Percentiles rank a stretch among this genome's conserved stretches.
phyloP scores from a whole-genome alignment of 2,888 invertebrate genomes.

The Latrodectus elegans region DNA sequence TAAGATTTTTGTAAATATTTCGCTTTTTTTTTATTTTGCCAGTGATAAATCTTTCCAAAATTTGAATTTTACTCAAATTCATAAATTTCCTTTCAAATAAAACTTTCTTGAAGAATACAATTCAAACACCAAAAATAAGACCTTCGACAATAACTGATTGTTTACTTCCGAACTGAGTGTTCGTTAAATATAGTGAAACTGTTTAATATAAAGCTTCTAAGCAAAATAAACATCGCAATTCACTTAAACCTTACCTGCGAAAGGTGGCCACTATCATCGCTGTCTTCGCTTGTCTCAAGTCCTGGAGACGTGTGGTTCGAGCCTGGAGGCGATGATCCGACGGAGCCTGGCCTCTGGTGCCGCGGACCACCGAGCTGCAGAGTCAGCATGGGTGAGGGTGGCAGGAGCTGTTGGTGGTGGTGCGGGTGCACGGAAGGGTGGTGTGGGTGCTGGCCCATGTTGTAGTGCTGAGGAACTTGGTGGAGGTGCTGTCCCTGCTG shows the following conservation, averaged over 20 bases:
- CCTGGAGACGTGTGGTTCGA: slow-evolving; percentile 77
- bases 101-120: no score
- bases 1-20: no score
- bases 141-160: no score
- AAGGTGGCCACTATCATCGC: slow-evolving; percentile 81
- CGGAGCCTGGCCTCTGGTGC: slow-evolving; percentile 50
- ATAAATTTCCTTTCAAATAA: no score
- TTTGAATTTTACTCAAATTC: no score
- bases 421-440: slow-evolving; percentile 36
- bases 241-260: slow-evolving; percentile 72
- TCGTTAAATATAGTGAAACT: no score
- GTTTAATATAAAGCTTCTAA: no score
- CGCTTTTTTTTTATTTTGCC: no score
- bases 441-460: slow-evolving; percentile 31
- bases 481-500: slow-evolving; percentile 32
- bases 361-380: slow-evolving; percentile 25
- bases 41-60: no score
- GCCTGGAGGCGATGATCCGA: slow-evolving; percentile 71
- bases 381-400: slow-evolving; percentile 40
- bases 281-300: slow-evolving; percentile 87
- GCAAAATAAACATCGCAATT: no score
- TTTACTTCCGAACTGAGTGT: no score
- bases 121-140: no score
- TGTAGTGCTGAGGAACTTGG: slow-evolving; percentile 29
- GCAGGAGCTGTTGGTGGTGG: slow-evolving; percentile 43